Percentiles rank a stretch among this genome's conserved stretches.
Conservation (phyloP, 2,797 vertebrate genomes). For the Melanotaenia maccullochi region DNA sequence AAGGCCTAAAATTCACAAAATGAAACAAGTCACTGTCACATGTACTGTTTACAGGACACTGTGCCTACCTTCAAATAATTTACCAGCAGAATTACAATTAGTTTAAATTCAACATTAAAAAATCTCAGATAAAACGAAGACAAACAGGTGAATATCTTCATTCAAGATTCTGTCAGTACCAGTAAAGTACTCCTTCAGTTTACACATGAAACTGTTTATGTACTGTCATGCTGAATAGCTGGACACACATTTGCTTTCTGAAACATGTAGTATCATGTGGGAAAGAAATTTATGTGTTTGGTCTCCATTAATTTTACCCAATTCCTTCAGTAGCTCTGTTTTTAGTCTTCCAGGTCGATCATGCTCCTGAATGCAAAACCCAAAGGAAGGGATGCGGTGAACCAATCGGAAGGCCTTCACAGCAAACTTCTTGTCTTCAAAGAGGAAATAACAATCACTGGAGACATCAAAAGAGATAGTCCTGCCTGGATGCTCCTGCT, state of each 20-base stretch:
- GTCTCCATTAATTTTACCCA: constrained; percentile 78
- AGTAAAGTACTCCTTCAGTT: not conserved
- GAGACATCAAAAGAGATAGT: constrained; percentile 77
- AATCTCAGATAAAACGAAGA: not conserved
- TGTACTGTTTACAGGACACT: not conserved
- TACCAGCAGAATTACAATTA: not conserved
- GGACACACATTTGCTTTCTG: not conserved
- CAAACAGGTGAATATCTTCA: not conserved
- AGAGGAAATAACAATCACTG: constrained; percentile 82
- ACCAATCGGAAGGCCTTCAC: constrained; percentile 91
- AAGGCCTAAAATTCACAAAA: constrained; percentile 79
- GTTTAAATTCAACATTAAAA: not conserved
- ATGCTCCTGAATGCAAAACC: constrained; percentile 89
- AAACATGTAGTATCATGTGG: not conserved
- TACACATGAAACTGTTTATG: not conserved
- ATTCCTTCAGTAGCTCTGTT: constrained; percentile 84
- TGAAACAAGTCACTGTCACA: not conserved
- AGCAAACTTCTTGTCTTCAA: constrained; percentile 85
- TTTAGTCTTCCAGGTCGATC: constrained; percentile 88
- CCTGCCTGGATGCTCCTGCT: constrained; percentile 81
- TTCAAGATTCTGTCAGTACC: not conserved
- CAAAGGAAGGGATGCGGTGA: constrained; percentile 93
- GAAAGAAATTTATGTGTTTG: too few relatives aligned
- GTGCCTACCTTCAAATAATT: not conserved
- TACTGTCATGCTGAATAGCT: too few relatives aligned